These are phyloP conservation scores for Strix occidentalis DNA, from an alignment of 2,797 vertebrate species.

Conservation along the genomic window DNA sequence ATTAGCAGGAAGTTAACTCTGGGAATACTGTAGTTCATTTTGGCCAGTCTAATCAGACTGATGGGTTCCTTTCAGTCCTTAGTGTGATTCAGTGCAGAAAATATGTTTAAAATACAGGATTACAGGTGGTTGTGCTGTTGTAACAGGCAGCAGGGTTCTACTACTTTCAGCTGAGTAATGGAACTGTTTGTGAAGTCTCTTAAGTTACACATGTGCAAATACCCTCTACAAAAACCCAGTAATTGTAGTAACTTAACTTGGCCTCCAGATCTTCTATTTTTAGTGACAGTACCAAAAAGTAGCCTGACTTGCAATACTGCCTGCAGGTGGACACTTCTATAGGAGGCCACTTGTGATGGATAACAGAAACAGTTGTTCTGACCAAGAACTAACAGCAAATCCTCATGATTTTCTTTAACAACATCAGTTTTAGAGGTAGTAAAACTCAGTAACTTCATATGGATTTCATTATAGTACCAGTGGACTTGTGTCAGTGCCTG, in stretches of 20 bases:
- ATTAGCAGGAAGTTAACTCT: not conserved
- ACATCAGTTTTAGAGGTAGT: not conserved
- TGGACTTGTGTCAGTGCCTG: not conserved
- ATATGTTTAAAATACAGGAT: not conserved
- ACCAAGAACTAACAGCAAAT: not conserved
- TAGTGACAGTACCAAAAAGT: not conserved
- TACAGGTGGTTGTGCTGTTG: not conserved
- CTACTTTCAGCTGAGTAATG: not conserved
- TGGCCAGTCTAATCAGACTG: not conserved
- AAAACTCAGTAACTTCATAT: not conserved
- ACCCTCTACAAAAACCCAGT: not conserved
- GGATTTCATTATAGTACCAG: not conserved
- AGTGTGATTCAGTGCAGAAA: not conserved
- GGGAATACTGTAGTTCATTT: not conserved
- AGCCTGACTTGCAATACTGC: not conserved
- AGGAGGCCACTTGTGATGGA: not conserved
- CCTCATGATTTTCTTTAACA: not conserved
- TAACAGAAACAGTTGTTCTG: not conserved
- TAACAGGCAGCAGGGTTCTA: not conserved
- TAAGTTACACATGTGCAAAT: not conserved
- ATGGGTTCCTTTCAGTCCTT: not conserved
- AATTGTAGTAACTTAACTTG: not conserved
- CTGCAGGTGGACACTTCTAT: not conserved
- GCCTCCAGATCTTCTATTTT: not conserved
- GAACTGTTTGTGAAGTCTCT: not conserved